These are phyloP conservation scores for Calliopum simillimum DNA, from an alignment of 2,888 invertebrate species.

Conservation along the genomic window DNA sequence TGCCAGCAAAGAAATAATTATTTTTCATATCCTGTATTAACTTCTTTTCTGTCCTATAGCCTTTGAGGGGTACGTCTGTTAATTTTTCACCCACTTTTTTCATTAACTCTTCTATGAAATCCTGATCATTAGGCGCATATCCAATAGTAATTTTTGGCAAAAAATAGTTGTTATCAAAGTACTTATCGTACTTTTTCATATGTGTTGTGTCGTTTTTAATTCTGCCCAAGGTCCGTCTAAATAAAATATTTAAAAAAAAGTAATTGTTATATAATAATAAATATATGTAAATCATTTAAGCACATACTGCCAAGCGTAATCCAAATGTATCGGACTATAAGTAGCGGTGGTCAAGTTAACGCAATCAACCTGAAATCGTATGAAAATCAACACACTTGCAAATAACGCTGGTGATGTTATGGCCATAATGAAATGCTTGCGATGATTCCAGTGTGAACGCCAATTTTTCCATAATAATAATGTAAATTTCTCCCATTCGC, in stretches of 20 bases:
- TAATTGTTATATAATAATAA: too few species aligned
- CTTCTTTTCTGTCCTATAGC: not conserved
- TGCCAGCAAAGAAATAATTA: constrained; percentile 22
- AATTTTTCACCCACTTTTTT: not conserved
- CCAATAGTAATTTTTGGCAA: constrained; percentile 4
- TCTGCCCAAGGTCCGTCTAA: too few species aligned
- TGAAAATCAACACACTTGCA: not conserved
- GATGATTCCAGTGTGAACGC: not conserved
- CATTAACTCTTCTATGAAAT: not conserved
- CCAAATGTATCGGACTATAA: not conserved
- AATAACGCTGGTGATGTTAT: constrained; percentile 14
- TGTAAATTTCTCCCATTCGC: not conserved
- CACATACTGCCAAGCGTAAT: constrained; percentile 9
- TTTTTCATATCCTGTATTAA: not conserved
- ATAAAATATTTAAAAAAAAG: too few species aligned
- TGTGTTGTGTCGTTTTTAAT: too few species aligned
- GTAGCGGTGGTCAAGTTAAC: too few species aligned
- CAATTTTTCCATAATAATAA: constrained; percentile 26
- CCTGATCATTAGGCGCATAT: not conserved
- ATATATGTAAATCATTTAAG: too few species aligned
- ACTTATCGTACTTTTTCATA: too few species aligned
- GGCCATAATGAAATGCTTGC: not conserved
- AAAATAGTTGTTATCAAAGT: constrained; percentile 5
- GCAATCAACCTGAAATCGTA: not conserved
- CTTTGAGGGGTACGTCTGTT: not conserved